Evolutionary conservation across 2,113 vertebrate species (phyloP).

Genomic region (Corythornis madagascariensis): DNA sequence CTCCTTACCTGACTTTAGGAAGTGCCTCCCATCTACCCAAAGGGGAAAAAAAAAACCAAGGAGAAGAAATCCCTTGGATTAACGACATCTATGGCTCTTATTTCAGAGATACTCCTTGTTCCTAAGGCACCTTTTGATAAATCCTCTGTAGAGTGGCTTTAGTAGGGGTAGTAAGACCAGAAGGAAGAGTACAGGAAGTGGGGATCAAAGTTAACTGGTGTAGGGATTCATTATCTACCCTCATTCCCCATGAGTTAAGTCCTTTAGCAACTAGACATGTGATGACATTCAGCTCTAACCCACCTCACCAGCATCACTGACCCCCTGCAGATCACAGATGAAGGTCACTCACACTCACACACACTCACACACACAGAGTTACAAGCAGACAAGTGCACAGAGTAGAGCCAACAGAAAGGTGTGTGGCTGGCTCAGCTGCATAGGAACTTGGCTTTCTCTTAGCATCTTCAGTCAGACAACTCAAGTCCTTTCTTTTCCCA

Average conservation of each 20-base stretch:
- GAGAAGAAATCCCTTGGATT: not conserved
- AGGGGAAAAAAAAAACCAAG: not conserved
- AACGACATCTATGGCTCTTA: not conserved
- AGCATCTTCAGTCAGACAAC: not conserved
- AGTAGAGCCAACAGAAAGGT: not conserved
- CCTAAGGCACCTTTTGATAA: constrained; percentile 54
- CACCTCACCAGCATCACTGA: not conserved
- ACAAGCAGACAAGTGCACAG: not conserved
- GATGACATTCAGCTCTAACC: not conserved
- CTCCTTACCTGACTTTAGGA: not conserved
- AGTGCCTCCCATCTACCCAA: not conserved
- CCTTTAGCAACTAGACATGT: not conserved
- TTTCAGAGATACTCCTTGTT: constrained; percentile 13
- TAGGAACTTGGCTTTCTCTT: not conserved
- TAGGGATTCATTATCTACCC: not conserved
- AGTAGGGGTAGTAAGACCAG: not conserved
- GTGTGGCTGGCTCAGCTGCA: not conserved
- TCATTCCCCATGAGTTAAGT: not conserved
- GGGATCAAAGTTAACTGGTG: not conserved
- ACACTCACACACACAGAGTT: not conserved
- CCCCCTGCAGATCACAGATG: not conserved
- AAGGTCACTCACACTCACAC: not conserved
- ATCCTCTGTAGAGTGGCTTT: not conserved
- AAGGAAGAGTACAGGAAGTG: not conserved
- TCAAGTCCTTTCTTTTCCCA: not conserved